Evolutionary conservation across 2,888 invertebrate genomes (phyloP).

Genomic region (Callyntrura sp.): DNA sequence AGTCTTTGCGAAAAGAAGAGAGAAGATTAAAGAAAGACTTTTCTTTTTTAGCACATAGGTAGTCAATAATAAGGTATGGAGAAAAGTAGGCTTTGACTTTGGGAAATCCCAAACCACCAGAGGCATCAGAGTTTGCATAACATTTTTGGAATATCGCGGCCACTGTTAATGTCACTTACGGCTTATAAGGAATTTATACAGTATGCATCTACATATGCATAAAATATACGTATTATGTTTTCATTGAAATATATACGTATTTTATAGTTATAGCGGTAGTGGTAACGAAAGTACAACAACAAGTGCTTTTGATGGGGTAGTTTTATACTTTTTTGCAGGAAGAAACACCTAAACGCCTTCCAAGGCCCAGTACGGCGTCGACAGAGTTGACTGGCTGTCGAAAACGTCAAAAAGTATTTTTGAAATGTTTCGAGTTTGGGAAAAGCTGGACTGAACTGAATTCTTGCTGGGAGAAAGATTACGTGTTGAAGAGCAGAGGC

Average conservation of each 20-base stretch:
- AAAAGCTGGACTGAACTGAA: neutral
- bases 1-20: conserved; percentile 3
- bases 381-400: conserved; percentile 32
- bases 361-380: neutral
- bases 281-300: conserved; percentile 19
- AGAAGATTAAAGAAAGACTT: conserved; percentile 35
- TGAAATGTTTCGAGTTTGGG: neutral
- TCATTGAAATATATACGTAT: neutral
- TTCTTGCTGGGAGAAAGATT: too few species aligned
- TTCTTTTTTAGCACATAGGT: neutral
- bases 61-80: neutral
- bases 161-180: conserved; percentile 20
- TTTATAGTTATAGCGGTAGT: neutral
- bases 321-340: neutral
- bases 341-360: neutral
- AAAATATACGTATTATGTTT: neutral
- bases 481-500: too few species aligned
- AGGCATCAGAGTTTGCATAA: conserved; percentile 5
- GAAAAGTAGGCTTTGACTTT: conserved; percentile 5
- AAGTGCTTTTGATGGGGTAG: conserved; percentile 18
- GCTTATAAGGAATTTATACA: neutral
- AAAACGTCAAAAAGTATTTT: conserved; percentile 30
- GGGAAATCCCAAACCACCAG: neutral
- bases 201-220: conserved; percentile 6
- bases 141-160: neutral